Evolutionary conservation across 2,888 invertebrate species (phyloP), one percentile per base, ranked within the genome.

Genomic region (Lasiommata megera): DNA sequence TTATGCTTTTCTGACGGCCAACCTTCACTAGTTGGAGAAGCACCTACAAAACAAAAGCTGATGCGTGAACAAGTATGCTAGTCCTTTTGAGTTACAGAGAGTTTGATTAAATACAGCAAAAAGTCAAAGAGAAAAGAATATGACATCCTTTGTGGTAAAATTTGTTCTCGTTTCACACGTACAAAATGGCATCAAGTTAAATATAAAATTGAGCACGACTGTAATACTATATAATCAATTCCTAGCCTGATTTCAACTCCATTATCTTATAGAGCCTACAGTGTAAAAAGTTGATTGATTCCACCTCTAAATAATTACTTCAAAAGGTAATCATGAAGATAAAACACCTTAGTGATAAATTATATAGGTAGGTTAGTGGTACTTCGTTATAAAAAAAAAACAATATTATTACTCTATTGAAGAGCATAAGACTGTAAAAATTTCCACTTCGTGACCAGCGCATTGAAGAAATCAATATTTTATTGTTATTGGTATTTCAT

Each of bases 81-180:
- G n/a, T n/a, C n/a, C n/a, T n/a, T n/a, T n/a, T n/a, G n/a, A n/a
- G n/a, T n/a, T n/a, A n/a, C n/a, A n/a, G n/a, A n/a, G n/a, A n/a
- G n/a, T n/a, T n/a, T n/a, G n/a, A n/a, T n/a, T n/a, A n/a, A n/a
- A n/a, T n/a, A n/a, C n/a, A n/a, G n/a, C n/a, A n/a, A n/a, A n/a
- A n/a, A n/a, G n/a, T n/a, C n/a, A n/a, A n/a, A n/a, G n/a, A 11
- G 18, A 23, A 29, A 29, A 29, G 3, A 44, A 6, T 29, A 28
- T 14, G 28, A 44, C 14, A 12, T 44, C 44, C 23, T 44, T 14
- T 44, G 12, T 8, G 9, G 28, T 8, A 44, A n/a, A n/a, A n/a
- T n/a, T 40, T 65, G 68, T 71, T 64, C 68, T 71, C 61, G 73
- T 76, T 79, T 79, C 75, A 76, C 74, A 73, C 73, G 76, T 63